These are phyloP conservation scores for Mechanitis messenoides DNA, from an alignment of 2,888 invertebrate genomes.

Conservation along the genomic window DNA sequence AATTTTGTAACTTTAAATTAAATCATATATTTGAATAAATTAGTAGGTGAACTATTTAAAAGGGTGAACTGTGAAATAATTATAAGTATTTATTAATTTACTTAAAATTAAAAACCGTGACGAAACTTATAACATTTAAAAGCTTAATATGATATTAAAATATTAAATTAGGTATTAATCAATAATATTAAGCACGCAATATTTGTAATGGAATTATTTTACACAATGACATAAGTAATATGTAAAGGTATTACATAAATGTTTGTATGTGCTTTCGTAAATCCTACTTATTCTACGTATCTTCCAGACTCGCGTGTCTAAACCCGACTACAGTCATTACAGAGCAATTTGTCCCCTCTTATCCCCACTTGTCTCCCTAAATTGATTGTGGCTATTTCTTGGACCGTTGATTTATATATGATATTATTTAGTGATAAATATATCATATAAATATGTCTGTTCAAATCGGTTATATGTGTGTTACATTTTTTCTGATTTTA, in stretches of 20 bases:
- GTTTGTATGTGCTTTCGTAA: not conserved
- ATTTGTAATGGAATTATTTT: too few species aligned
- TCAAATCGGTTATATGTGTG: not conserved
- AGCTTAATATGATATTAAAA: too few species aligned
- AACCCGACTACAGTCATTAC: constrained; percentile 50
- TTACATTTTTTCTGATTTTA: too few species aligned
- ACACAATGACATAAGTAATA: not conserved
- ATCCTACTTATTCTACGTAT: not conserved
- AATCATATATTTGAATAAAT: too few species aligned
- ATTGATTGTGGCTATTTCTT: constrained; percentile 63
- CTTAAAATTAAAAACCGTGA: too few species aligned
- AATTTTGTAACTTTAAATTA: not conserved
- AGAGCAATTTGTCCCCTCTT: constrained; percentile 52
- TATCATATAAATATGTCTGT: not conserved
- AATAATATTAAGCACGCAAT: too few species aligned
- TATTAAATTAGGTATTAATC: too few species aligned
- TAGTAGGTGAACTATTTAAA: too few species aligned
- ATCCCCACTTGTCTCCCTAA: constrained; percentile 41
- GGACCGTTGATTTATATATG: constrained; percentile 24
- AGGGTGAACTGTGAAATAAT: too few species aligned
- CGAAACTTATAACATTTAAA: too few species aligned
- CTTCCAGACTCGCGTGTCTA: constrained; percentile 12
- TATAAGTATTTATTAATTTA: too few species aligned
- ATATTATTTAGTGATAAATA: constrained; percentile 23
- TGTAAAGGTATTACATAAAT: not conserved